phyloP scores from a whole-genome alignment of 2,888 invertebrate genomes.

The Xestia sexstrigata region DNA sequence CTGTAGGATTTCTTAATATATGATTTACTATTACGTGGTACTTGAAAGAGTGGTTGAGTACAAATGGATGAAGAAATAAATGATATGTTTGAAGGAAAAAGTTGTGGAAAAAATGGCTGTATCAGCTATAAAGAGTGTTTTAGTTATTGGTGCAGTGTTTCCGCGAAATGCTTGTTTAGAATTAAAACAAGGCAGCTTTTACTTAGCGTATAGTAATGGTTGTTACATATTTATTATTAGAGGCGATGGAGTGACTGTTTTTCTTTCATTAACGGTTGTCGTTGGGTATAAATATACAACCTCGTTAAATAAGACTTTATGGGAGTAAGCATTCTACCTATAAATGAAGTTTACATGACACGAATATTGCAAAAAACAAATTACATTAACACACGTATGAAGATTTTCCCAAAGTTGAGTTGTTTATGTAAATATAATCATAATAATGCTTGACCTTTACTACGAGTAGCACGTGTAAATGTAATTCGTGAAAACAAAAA shows the following conservation, averaged over 20 bases:
- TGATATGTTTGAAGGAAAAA: slow-evolving; percentile 26
- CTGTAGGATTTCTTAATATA: slow-evolving; percentile 80
- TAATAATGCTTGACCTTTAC: neutral
- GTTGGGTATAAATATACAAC: neutral
- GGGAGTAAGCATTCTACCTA: neutral
- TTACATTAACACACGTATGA: neutral
- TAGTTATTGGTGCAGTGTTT: slow-evolving; percentile 35
- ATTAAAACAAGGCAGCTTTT: slow-evolving; percentile 7
- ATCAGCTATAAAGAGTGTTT: slow-evolving; percentile 16
- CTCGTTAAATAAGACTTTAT: neutral
- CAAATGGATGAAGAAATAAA: slow-evolving; percentile 43
- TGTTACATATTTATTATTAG: slow-evolving; percentile 27
- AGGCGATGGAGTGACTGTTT: neutral
- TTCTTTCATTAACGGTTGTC: neutral
- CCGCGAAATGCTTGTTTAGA: slow-evolving; percentile 17
- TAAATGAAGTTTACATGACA: neutral
- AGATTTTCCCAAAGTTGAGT: neutral
- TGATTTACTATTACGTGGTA: slow-evolving; percentile 53
- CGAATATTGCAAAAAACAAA: neutral
- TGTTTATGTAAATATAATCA: neutral
- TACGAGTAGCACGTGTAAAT: neutral
- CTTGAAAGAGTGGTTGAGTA: slow-evolving; percentile 40
- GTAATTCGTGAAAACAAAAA: slow-evolving; percentile 15
- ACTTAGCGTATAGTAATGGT: neutral
- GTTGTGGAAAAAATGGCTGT: slow-evolving; percentile 14